A percentile compares a stretch with the other conserved stretches of the same genome.
Evolutionary conservation across 2,888 invertebrate species (phyloP).

Genomic region (Agrenia bidenticulata): DNA sequence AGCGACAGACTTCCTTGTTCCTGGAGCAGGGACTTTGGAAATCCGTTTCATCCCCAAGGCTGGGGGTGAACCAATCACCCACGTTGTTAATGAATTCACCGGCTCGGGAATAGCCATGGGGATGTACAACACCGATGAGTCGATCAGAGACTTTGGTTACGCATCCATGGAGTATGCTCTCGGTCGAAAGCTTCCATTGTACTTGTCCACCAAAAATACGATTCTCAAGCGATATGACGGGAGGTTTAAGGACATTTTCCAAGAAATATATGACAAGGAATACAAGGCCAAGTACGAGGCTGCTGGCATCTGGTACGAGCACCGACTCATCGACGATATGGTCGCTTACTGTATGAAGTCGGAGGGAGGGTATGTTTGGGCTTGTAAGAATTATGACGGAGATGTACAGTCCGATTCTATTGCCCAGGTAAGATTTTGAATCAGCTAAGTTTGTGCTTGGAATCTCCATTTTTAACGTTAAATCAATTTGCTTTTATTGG

Average conservation of each 20-base stretch:
- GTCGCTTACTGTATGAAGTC: constrained; percentile 97
- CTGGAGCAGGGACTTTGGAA: constrained; percentile 83
- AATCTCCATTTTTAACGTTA: too few relatives aligned
- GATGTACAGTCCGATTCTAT: constrained; percentile 98
- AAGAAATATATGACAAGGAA: constrained; percentile 84
- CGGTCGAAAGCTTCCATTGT: constrained; percentile 79
- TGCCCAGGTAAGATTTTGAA: constrained; percentile 78
- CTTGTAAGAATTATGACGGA: constrained; percentile 99
- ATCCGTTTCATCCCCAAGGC: constrained; percentile 73
- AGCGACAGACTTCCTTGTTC: constrained; percentile 94
- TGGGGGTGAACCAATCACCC: constrained; percentile 62
- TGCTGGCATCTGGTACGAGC: constrained; percentile 81
- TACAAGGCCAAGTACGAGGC: constrained; percentile 84
- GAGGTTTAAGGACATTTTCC: constrained; percentile 94
- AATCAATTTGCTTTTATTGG: not conserved
- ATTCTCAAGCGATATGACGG: constrained; percentile 96
- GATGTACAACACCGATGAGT: constrained; percentile 94
- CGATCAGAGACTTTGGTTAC: constrained; percentile 87
- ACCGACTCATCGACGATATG: constrained; percentile 91
- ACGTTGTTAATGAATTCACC: constrained; percentile 80
- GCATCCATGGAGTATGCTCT: constrained; percentile 90
- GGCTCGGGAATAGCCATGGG: constrained; percentile 89
- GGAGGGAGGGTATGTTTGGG: constrained; percentile 99
- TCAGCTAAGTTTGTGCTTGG: too few relatives aligned
- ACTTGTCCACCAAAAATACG: constrained; percentile 95